Evolutionary conservation across 2,888 invertebrate genomes (phyloP).

Genomic region (Eristalis intricaria): DNA sequence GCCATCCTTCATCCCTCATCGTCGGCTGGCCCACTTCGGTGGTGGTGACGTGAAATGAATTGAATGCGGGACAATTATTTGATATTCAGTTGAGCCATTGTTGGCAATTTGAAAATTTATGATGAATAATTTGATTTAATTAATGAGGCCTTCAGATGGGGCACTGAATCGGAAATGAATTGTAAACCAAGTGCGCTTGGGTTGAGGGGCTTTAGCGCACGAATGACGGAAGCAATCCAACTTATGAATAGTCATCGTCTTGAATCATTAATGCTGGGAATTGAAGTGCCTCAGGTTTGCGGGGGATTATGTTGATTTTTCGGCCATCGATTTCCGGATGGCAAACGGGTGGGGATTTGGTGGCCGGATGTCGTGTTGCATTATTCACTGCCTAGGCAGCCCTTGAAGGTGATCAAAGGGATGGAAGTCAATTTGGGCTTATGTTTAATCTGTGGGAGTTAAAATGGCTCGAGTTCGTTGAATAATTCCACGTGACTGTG

Average conservation of each 20-base stretch:
- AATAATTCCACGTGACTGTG: too few species aligned
- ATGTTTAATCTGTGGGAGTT: too few species aligned
- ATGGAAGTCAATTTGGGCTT: too few species aligned
- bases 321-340: not conserved
- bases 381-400: not conserved
- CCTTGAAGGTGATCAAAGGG: not conserved
- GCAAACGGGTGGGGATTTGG: not conserved
- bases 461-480: too few species aligned
- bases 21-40: not conserved
- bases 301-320: not conserved
- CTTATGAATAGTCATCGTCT: not conserved
- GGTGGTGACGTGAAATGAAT: not conserved
- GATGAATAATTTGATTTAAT: constrained; percentile 23
- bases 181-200: not conserved
- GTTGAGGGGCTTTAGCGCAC: not conserved
- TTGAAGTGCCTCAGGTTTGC: not conserved
- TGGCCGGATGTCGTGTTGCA: not conserved
- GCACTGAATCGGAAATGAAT: not conserved
- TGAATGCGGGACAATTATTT: constrained; percentile 15
- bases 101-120: constrained; percentile 32
- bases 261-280: not conserved
- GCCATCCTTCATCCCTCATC: not conserved
- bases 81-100: constrained; percentile 20
- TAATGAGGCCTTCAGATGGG: not conserved
- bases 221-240: not conserved